Percentiles rank a stretch among this genome's conserved stretches.
Conservation (phyloP, 1,140 invertebrate species). For the Ctenoplectra terminalis region DNA sequence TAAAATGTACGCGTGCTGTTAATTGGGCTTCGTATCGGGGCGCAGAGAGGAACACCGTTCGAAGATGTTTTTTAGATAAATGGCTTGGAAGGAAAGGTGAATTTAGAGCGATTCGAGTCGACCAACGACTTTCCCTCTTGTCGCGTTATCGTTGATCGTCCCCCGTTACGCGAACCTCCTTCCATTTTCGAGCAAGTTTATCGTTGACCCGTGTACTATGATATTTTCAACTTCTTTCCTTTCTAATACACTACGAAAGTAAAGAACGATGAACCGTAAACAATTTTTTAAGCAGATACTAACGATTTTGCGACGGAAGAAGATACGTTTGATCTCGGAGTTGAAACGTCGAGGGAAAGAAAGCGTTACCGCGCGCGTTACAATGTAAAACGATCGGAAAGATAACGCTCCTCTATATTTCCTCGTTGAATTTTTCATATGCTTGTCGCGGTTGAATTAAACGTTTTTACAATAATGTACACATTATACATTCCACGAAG, state of each 20-base stretch:
- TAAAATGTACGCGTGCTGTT: neutral
- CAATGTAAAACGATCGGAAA: too few species aligned
- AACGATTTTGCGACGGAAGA: too few species aligned
- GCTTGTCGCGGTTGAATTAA: neutral
- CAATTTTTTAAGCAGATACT: too few species aligned
- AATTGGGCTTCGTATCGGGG: neutral
- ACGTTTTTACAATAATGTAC: neutral
- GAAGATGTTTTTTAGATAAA: neutral
- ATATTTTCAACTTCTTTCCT: too few species aligned
- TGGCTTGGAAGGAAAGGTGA: neutral
- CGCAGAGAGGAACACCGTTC: too few species aligned
- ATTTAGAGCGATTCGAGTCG: neutral
- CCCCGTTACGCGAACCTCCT: neutral
- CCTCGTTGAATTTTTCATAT: neutral
- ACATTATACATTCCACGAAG: neutral
- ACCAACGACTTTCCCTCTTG: neutral
- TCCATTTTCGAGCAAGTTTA: neutral
- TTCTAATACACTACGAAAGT: too few species aligned
- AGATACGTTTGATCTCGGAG: too few species aligned
- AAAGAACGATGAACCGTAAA: too few species aligned
- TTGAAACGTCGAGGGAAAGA: too few species aligned
- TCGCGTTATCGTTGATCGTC: neutral
- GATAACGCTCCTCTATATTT: too few species aligned
- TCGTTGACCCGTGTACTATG: too few species aligned
- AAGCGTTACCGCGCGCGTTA: too few species aligned